Conservation (phyloP, 1,140 invertebrate species). For the Ips typographus region DNA sequence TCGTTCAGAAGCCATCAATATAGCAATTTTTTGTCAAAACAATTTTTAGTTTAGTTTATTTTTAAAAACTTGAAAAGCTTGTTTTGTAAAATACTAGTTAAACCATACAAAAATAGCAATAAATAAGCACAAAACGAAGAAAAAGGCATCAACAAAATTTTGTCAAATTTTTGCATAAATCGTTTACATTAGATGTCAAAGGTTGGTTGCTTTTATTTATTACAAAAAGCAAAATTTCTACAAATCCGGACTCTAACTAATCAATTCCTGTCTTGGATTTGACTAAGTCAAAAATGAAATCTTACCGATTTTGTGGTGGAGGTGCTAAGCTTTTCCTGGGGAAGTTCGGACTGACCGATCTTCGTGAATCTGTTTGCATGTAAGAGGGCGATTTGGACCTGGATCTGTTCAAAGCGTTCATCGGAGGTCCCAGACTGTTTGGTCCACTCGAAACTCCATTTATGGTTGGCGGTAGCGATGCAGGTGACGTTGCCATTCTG, state of each 20-base stretch:
- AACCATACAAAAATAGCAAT: too few species aligned
- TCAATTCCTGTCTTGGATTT: background rate
- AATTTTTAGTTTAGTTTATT: too few species aligned
- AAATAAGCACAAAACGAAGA: background rate
- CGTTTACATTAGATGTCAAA: too few species aligned
- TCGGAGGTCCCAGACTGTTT: slow-evolving; percentile 48
- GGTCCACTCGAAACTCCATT: slow-evolving; percentile 29
- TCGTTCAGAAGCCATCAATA: too few species aligned
- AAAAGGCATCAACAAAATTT: background rate
- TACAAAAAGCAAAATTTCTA: too few species aligned
- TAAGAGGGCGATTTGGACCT: slow-evolving; percentile 51
- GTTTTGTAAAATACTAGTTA: too few species aligned
- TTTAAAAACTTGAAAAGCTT: too few species aligned
- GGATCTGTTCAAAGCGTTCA: slow-evolving; percentile 53
- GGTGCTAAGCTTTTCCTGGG: slow-evolving; percentile 43
- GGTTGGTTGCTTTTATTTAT: too few species aligned
- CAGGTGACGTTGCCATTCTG: slow-evolving; percentile 23
- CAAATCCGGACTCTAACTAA: too few species aligned
- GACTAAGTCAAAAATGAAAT: background rate
- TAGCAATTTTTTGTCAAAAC: too few species aligned
- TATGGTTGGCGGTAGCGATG: slow-evolving; percentile 31
- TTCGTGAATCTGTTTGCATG: slow-evolving; percentile 38
- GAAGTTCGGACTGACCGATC: slow-evolving; percentile 48
- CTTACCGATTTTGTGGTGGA: slow-evolving; percentile 33
- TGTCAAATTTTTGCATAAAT: too few species aligned